Evolutionary conservation across 2,797 vertebrate genomes (phyloP).

Genomic region (Platyrinchus mystaceus): DNA sequence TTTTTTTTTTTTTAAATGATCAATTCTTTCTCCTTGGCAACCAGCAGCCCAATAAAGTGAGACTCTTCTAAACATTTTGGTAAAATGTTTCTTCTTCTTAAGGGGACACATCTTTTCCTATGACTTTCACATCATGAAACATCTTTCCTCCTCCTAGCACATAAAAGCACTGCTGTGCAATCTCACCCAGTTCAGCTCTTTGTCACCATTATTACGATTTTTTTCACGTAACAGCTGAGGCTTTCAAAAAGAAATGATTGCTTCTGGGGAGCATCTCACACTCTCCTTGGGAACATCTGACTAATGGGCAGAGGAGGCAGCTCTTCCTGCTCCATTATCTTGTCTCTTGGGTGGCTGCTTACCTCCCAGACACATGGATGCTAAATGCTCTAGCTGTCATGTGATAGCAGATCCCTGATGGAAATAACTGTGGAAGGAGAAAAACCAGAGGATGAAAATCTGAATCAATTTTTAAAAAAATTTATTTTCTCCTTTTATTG

Average conservation of each 20-base stretch:
- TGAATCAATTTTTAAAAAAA: neutral
- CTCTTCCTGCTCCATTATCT: constrained; percentile 52
- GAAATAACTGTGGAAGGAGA: neutral
- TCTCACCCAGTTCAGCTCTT: neutral
- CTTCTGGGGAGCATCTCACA: neutral
- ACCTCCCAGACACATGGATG: neutral
- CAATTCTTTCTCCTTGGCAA: constrained; percentile 55
- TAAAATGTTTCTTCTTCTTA: constrained; percentile 33
- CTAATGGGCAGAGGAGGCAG: constrained; percentile 53
- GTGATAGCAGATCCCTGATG: neutral
- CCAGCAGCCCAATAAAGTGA: neutral
- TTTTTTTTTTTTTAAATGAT: neutral
- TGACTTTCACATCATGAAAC: neutral
- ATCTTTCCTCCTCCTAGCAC: constrained; percentile 8
- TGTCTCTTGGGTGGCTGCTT: constrained; percentile 36
- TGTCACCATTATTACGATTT: neutral
- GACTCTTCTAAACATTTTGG: constrained; percentile 10
- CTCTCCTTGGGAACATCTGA: constrained; percentile 30
- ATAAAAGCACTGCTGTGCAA: neutral
- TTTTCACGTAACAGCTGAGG: constrained; percentile 13
- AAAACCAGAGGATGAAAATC: neutral
- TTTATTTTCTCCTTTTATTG: neutral
- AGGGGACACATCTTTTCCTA: neutral
- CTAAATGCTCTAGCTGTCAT: neutral
- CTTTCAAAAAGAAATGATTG: constrained; percentile 39